These are phyloP conservation scores for Dendrophyllia cribrosa DNA, from an alignment of 64 coral and sea anemone species.

Conservation along the genomic window DNA sequence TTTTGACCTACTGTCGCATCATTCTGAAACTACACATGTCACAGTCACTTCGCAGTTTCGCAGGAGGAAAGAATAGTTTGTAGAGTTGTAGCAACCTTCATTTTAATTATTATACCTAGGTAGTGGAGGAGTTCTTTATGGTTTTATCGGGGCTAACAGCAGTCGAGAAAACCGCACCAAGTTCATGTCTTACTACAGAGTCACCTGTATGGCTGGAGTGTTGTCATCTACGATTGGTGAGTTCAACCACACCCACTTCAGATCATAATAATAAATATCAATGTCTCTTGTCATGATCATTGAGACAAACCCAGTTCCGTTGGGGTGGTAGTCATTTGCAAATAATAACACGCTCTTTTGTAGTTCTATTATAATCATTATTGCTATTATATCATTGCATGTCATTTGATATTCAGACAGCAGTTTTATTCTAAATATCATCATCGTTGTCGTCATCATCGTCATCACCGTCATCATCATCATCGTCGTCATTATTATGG, in stretches of 20 bases:
- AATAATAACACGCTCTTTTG: too few species aligned
- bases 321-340: too few species aligned
- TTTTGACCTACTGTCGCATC: too few species aligned
- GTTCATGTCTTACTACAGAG: conserved; percentile 73
- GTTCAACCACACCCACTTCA: not conserved
- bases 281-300: not conserved
- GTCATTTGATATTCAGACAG: too few species aligned
- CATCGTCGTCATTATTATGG: not conserved
- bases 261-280: not conserved
- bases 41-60: too few species aligned
- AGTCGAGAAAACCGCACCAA: conserved; percentile 59
- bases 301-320: too few species aligned
- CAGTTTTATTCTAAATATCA: not conserved
- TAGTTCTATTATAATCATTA: too few species aligned
- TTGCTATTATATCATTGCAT: too few species aligned
- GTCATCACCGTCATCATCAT: not conserved
- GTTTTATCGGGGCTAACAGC: conserved; percentile 82
- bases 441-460: not conserved
- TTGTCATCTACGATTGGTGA: conserved; percentile 75
- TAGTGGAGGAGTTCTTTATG: conserved; percentile 76
- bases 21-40: too few species aligned
- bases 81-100: not conserved
- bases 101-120: conserved; percentile 8
- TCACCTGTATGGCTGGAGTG: conserved; percentile 69
- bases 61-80: not conserved